Conservation (phyloP, 2,113 vertebrate species). For the Thermophis baileyi region DNA sequence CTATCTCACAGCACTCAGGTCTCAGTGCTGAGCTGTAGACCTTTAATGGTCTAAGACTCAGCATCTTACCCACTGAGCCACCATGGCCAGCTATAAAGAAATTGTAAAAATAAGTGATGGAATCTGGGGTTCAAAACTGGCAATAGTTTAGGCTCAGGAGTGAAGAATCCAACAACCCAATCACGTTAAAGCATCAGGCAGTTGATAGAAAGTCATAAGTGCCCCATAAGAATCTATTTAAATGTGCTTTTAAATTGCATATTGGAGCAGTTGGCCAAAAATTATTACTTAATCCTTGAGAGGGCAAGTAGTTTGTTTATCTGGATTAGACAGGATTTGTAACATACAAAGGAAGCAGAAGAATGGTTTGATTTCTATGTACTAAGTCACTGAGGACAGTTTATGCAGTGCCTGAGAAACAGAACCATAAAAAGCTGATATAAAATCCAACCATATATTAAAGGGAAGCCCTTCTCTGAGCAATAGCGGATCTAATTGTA, state of each 20-base stretch:
- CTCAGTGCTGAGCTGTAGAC: not conserved
- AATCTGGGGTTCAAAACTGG: not conserved
- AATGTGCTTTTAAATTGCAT: not conserved
- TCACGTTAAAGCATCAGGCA: not conserved
- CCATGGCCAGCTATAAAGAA: not conserved
- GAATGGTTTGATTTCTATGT: not conserved
- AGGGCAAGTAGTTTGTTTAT: not conserved
- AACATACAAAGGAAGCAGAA: not conserved
- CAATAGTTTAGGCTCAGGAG: not conserved
- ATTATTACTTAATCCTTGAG: not conserved
- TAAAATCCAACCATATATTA: not conserved
- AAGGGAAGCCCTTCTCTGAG: not conserved
- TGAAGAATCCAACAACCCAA: not conserved
- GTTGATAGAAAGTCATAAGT: not conserved
- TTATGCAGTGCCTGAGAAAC: not conserved
- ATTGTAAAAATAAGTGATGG: not conserved
- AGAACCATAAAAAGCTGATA: not conserved
- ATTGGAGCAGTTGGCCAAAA: not conserved
- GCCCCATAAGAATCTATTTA: not conserved
- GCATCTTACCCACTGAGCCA: not conserved
- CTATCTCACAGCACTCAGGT: not conserved
- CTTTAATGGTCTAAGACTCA: not conserved
- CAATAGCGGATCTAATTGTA: not conserved
- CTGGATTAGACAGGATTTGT: not conserved
- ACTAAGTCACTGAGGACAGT: not conserved